Conservation (phyloP, 1,140 invertebrate species). For the Whitmania pigra region DNA sequence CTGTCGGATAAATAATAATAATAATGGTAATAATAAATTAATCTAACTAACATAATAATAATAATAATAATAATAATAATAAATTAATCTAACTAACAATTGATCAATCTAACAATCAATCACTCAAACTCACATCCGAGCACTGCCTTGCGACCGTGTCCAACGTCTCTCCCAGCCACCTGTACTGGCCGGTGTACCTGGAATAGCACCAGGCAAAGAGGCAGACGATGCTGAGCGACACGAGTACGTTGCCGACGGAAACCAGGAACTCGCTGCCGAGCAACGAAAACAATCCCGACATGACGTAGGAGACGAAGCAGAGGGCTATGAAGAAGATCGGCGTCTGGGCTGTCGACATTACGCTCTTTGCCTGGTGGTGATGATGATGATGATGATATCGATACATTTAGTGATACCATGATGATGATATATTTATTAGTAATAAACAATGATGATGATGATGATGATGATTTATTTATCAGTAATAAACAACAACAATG, state of each 20-base stretch:
- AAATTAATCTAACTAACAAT: too few species aligned
- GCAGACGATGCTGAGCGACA: slow-evolving; percentile 70
- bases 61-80: too few species aligned
- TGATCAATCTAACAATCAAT: too few species aligned
- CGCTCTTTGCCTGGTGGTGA: slow-evolving; percentile 7
- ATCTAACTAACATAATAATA: too few species aligned
- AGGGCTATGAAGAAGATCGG: slow-evolving; percentile 78
- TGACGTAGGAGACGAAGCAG: slow-evolving; percentile 68
- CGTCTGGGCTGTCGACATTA: slow-evolving; percentile 84
- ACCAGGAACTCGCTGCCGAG: slow-evolving; percentile 72
- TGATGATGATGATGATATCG: not conserved
- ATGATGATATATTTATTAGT: too few species aligned
- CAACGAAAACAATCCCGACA: slow-evolving; percentile 71
- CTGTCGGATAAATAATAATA: too few species aligned
- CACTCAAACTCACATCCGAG: not conserved
- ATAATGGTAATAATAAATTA: too few species aligned
- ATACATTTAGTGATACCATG: not conserved
- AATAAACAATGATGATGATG: too few species aligned
- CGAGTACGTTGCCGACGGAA: slow-evolving; percentile 71
- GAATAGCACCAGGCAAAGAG: slow-evolving; percentile 78
- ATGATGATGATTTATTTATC: too few species aligned
- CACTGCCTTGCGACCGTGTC: slow-evolving; percentile 56
- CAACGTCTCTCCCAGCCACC: slow-evolving; percentile 66
- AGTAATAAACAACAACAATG: too few species aligned
- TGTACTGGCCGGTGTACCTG: slow-evolving; percentile 80